Conservation (phyloP, 2,797 vertebrate genomes). For the Gymnopithys bicolor region DNA sequence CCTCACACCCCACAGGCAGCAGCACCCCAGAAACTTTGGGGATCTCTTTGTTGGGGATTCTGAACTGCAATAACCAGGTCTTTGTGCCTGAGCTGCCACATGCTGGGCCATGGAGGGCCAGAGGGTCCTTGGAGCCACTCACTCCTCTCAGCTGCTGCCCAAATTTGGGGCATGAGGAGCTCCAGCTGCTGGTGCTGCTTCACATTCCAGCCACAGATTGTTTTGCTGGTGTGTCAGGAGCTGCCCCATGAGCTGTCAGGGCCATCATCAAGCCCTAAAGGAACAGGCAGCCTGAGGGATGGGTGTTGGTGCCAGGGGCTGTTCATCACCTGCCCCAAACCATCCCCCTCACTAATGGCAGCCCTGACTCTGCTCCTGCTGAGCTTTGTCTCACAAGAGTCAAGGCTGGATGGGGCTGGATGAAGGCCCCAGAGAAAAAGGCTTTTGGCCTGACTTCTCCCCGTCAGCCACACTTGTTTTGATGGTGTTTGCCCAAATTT, state of each 20-base stretch:
- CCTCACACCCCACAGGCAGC: background rate
- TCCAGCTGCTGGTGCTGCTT: background rate
- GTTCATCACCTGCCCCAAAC: background rate
- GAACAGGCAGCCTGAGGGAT: background rate
- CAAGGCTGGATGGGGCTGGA: background rate
- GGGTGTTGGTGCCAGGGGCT: background rate
- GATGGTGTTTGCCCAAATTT: background rate
- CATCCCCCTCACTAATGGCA: accelerated
- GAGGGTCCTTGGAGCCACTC: accelerated
- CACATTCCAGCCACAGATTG: background rate
- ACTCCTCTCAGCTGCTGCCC: background rate
- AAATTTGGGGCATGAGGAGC: accelerated
- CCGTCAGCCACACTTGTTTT: accelerated
- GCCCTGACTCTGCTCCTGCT: accelerated
- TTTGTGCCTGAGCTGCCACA: accelerated
- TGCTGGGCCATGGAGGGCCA: background rate
- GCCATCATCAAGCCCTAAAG: background rate
- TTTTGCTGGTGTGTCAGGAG: background rate
- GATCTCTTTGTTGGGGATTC: background rate
- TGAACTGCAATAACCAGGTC: background rate
- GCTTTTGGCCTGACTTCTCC: accelerated
- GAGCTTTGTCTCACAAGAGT: accelerated
- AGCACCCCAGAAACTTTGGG: background rate
- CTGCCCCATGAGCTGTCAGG: accelerated
- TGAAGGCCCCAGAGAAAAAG: background rate